Conservation (phyloP, 2,797 vertebrate species). For the Artibeus lituratus region DNA sequence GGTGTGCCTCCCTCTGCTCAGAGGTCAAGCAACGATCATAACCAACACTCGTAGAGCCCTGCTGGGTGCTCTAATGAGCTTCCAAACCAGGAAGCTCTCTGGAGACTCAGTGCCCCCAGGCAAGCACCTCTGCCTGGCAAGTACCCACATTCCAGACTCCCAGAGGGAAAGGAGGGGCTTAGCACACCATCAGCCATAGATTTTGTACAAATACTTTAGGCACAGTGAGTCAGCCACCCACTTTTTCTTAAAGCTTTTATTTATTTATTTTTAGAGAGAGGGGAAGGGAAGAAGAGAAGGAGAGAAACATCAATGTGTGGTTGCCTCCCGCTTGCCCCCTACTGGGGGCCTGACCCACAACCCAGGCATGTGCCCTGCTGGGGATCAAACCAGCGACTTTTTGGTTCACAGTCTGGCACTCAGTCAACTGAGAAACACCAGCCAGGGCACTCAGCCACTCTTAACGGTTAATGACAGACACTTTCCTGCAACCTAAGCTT, state of each 20-base stretch:
- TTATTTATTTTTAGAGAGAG: too few relatives aligned
- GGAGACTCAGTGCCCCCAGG: neutral
- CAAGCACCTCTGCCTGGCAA: neutral
- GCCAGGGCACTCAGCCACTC: neutral
- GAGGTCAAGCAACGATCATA: neutral
- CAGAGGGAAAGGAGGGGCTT: neutral
- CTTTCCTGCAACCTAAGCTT: neutral
- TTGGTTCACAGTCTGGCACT: too few relatives aligned
- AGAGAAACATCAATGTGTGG: too few relatives aligned
- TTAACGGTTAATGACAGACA: neutral
- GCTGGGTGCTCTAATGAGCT: neutral
- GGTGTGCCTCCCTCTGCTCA: neutral
- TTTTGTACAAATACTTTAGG: neutral
- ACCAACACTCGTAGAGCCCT: neutral
- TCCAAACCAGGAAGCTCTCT: too few relatives aligned
- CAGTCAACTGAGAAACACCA: too few relatives aligned
- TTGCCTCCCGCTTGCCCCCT: too few relatives aligned
- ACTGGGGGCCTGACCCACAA: too few relatives aligned
- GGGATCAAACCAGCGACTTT: too few relatives aligned
- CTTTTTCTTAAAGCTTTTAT: too few relatives aligned
- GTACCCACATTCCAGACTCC: neutral
- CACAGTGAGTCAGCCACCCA: neutral
- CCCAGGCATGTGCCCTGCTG: too few relatives aligned
- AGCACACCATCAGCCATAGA: neutral
- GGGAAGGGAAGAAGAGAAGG: too few relatives aligned